Conservation (phyloP, 2,888 invertebrate genomes). For the Megalurothrips usitatus region DNA sequence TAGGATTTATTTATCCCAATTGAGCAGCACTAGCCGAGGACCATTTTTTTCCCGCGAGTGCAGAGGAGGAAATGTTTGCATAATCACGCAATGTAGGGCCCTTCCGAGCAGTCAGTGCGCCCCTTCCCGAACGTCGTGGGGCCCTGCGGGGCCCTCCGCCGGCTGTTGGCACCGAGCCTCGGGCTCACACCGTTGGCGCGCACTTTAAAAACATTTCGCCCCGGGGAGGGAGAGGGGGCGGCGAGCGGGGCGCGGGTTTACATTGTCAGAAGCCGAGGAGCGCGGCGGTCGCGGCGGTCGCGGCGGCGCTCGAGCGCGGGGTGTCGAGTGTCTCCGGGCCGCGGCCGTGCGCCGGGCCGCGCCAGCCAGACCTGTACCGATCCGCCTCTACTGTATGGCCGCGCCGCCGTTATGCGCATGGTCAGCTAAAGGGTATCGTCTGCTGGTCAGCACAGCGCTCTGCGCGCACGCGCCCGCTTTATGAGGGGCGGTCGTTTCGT, state of each 20-base stretch:
- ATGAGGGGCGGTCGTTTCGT: not conserved
- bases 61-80: too few species aligned
- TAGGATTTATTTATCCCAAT: too few species aligned
- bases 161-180: not conserved
- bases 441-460: not conserved
- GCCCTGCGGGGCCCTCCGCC: not conserved
- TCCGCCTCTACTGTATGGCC: not conserved
- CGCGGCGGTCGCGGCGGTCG: too few species aligned
- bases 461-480: not conserved
- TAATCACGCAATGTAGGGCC: too few species aligned
- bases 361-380: not conserved
- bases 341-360: not conserved
- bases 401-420: not conserved
- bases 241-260: not conserved
- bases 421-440: not conserved
- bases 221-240: not conserved
- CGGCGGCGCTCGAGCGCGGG: too few species aligned
- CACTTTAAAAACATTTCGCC: slow-evolving; percentile 10
- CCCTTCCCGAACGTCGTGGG: not conserved
- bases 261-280: not conserved
- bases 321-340: not conserved
- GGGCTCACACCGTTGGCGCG: not conserved
- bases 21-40: too few species aligned
- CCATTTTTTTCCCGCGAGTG: too few species aligned
- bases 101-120: not conserved